These are phyloP conservation scores for Lepus europaeus DNA, from an alignment of 2,113 vertebrate genomes.

Conservation along the genomic window DNA sequence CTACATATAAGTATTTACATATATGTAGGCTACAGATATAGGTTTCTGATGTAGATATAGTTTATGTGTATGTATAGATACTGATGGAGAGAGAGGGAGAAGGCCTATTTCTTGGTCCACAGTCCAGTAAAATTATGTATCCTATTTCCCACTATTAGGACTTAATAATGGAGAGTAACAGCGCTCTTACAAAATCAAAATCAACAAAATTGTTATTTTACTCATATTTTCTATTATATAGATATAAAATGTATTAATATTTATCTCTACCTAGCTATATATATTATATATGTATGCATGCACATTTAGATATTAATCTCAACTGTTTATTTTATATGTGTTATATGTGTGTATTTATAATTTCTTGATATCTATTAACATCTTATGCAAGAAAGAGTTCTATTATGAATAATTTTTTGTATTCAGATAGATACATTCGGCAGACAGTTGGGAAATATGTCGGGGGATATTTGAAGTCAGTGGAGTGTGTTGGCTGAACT, in stretches of 20 bases:
- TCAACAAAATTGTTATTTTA: neutral
- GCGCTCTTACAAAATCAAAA: slow-evolving; percentile 16
- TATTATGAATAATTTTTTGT: neutral
- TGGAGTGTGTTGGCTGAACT: neutral
- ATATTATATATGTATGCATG: neutral
- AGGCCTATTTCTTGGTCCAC: neutral
- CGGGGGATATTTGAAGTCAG: neutral
- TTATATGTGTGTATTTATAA: neutral
- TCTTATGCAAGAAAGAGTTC: neutral
- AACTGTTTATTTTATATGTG: neutral
- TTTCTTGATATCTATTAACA: neutral
- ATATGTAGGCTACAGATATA: neutral
- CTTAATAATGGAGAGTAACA: neutral
- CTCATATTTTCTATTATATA: neutral
- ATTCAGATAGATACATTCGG: neutral
- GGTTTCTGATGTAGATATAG: neutral
- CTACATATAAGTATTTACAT: neutral
- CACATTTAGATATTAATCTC: neutral
- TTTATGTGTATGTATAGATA: neutral
- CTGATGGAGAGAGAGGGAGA: neutral
- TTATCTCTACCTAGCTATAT: neutral
- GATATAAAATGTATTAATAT: neutral
- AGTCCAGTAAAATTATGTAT: neutral
- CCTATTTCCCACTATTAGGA: neutral
- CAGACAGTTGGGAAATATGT: neutral